These are phyloP conservation scores for Limnephilus lunatus DNA, from an alignment of 2,888 invertebrate species.

Conservation along the genomic window DNA sequence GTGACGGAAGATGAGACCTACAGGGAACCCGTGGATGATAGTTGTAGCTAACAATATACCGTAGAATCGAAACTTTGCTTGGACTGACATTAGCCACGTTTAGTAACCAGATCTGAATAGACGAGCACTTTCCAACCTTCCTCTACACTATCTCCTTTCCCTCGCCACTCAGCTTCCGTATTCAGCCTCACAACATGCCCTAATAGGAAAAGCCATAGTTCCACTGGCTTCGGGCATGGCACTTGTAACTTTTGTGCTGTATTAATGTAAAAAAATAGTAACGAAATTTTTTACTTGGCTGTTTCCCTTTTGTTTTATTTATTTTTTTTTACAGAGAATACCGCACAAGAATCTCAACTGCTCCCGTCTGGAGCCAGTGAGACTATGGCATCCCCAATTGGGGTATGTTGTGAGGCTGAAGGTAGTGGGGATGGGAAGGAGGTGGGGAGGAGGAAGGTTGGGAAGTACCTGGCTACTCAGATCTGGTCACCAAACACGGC, in stretches of 20 bases:
- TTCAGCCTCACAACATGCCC: background rate
- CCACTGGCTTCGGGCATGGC: background rate
- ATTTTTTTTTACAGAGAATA: no score
- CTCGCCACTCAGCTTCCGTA: background rate
- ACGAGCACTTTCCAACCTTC: background rate
- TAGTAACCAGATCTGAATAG: background rate
- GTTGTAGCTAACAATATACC: background rate
- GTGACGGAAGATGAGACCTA: background rate
- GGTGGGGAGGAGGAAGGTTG: no score
- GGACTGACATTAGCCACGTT: background rate
- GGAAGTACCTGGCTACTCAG: no score
- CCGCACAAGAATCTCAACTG: no score
- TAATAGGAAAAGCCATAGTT: background rate
- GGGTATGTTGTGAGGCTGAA: no score
- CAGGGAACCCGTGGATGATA: background rate
- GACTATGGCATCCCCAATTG: no score
- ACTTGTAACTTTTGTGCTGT: background rate
- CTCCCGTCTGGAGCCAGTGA: no score
- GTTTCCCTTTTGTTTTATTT: background rate
- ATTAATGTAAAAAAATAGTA: background rate
- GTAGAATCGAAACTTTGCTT: background rate
- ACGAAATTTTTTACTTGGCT: background rate
- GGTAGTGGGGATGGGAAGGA: no score
- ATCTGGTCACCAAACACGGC: no score
- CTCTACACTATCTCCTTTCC: background rate